Conservation (phyloP, 2,797 vertebrate genomes). For the Pantherophis vulpinus region DNA sequence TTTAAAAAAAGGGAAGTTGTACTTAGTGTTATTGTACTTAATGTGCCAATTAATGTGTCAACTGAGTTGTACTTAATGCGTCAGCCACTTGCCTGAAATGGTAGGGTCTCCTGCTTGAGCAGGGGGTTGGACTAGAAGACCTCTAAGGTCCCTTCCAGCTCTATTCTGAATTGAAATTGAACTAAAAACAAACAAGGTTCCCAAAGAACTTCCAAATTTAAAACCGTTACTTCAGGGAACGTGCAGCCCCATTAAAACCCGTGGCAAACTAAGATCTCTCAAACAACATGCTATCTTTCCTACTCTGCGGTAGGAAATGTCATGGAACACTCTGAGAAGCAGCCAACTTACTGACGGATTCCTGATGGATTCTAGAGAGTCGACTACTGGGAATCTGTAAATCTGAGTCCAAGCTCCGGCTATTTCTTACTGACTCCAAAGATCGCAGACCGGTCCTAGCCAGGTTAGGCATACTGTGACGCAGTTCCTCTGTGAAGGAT, state of each 20-base stretch:
- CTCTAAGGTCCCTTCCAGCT: too few relatives aligned
- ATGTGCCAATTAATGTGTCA: too few relatives aligned
- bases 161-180: not conserved
- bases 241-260: not conserved
- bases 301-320: not conserved
- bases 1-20: not conserved
- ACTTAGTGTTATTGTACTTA: not conserved
- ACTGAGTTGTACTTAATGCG: too few relatives aligned
- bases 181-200: not conserved
- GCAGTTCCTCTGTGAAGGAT: slow-evolving; percentile 83
- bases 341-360: slow-evolving; percentile 76
- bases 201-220: not conserved
- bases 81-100: too few relatives aligned
- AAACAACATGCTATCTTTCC: not conserved
- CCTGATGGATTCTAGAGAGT: slow-evolving; percentile 84
- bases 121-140: too few relatives aligned
- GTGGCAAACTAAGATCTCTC: not conserved
- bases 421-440: slow-evolving; percentile 87
- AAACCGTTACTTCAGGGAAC: not conserved
- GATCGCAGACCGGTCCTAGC: slow-evolving; percentile 86
- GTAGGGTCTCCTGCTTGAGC: too few relatives aligned
- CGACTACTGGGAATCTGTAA: slow-evolving; percentile 88
- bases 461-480: slow-evolving; percentile 93
- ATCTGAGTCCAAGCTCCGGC: slow-evolving; percentile 91
- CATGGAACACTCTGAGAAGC: not conserved